phyloP scores from a whole-genome alignment of 2,888 invertebrate species.

The Himalopsyche anomala region DNA sequence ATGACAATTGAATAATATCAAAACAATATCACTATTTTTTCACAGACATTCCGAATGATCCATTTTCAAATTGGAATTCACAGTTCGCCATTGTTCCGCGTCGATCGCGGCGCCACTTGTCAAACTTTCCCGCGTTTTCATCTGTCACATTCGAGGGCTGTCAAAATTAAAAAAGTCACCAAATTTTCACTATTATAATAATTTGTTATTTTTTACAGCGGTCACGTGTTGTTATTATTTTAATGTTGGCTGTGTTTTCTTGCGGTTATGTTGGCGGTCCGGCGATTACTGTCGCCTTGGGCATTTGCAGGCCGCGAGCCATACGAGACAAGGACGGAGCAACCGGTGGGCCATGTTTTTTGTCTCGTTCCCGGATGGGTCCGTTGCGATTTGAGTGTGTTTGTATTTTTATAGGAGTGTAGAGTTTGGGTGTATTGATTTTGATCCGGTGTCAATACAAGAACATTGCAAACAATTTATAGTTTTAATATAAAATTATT shows the following conservation, averaged over 20 bases:
- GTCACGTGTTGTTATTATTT: slow-evolving; percentile 54
- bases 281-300: slow-evolving; percentile 60
- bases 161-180: slow-evolving; percentile 21
- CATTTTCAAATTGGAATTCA: slow-evolving; percentile 37
- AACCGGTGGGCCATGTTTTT: slow-evolving; percentile 41
- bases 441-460: slow-evolving; percentile 38
- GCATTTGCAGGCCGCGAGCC: slow-evolving; percentile 55
- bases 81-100: slow-evolving; percentile 22
- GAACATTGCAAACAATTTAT: slow-evolving; percentile 2
- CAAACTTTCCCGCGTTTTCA: slow-evolving; percentile 49
- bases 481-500: background rate
- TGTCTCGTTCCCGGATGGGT: slow-evolving; percentile 45
- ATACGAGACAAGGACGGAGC: slow-evolving; percentile 49
- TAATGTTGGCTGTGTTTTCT: slow-evolving; percentile 45
- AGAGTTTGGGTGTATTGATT: slow-evolving; percentile 39
- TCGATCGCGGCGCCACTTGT: slow-evolving; percentile 4
- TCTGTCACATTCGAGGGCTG: slow-evolving; percentile 46
- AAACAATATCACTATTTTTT: background rate
- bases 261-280: slow-evolving; percentile 59
- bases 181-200: slow-evolving; percentile 28
- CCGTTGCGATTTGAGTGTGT: slow-evolving; percentile 29
- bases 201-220: slow-evolving; percentile 52
- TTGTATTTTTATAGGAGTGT: slow-evolving; percentile 37
- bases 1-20: background rate
- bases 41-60: slow-evolving; percentile 12